Conservation (phyloP, 2,888 invertebrate genomes). For the Phorcus lineatus region DNA sequence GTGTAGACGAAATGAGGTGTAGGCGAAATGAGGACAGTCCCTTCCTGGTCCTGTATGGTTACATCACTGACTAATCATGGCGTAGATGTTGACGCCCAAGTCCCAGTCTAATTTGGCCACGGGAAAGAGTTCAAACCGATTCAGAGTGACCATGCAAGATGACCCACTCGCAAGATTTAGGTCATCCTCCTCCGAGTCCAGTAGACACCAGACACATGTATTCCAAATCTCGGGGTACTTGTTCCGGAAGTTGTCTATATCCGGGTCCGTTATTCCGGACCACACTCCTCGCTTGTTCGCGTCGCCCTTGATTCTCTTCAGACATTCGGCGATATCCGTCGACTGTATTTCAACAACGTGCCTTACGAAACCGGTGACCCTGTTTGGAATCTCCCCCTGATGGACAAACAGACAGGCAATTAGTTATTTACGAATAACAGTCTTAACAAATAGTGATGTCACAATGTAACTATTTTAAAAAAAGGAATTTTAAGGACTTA, state of each 20-base stretch:
- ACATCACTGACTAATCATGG: background rate
- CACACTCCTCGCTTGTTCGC: background rate
- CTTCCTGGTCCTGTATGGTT: no score
- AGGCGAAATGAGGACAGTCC: no score
- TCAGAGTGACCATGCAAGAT: background rate
- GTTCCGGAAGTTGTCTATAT: background rate
- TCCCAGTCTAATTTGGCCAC: background rate
- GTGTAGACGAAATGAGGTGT: no score
- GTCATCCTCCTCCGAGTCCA: background rate
- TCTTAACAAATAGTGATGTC: no score
- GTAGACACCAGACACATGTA: background rate
- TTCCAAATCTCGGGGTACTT: background rate
- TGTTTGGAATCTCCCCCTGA: background rate
- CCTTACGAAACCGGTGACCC: background rate
- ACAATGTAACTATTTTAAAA: no score
- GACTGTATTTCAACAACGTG: background rate
- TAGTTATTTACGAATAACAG: no score
- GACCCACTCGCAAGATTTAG: background rate
- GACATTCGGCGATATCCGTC: background rate
- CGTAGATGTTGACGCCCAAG: background rate
- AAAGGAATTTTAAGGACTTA: no score
- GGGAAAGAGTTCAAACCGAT: background rate
- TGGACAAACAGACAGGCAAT: background rate
- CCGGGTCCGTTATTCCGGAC: background rate
- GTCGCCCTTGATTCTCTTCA: background rate